phyloP scores from a whole-genome alignment of 2,888 invertebrate genomes.

The Thereva nobilitata region DNA sequence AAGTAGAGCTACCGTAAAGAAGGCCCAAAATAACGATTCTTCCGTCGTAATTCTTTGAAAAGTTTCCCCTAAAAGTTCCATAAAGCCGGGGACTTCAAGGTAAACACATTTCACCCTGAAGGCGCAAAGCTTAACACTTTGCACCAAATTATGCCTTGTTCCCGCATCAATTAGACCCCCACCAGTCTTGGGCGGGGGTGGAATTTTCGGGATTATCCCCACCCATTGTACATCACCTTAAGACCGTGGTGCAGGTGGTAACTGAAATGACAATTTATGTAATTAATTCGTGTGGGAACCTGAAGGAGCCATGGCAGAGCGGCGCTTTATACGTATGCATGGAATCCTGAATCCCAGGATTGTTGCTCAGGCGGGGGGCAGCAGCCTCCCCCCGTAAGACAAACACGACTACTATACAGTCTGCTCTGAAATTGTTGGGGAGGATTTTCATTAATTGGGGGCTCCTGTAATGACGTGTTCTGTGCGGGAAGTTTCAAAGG shows the following conservation, averaged over 20 bases:
- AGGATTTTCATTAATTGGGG: too few species aligned
- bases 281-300: constrained; percentile 1
- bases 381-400: too few species aligned
- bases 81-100: not conserved
- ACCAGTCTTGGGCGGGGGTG: not conserved
- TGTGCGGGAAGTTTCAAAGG: too few species aligned
- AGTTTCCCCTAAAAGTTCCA: too few species aligned
- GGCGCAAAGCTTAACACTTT: constrained; percentile 10
- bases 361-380: not conserved
- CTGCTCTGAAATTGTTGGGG: too few species aligned
- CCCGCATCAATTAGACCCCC: constrained; percentile 12
- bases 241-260: constrained; percentile 10
- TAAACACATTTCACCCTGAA: constrained; percentile 12
- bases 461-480: too few species aligned
- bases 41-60: too few species aligned
- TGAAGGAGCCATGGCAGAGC: not conserved
- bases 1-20: too few species aligned
- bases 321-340: not conserved
- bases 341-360: not conserved
- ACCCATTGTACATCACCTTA: constrained; percentile 2
- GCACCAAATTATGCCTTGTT: constrained; percentile 10
- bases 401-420: too few species aligned
- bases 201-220: not conserved
- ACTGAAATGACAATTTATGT: constrained; percentile 5
- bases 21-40: too few species aligned